These are phyloP conservation scores for Dicaeum eximium DNA, from an alignment of 2,113 vertebrate species.

Conservation along the genomic window DNA sequence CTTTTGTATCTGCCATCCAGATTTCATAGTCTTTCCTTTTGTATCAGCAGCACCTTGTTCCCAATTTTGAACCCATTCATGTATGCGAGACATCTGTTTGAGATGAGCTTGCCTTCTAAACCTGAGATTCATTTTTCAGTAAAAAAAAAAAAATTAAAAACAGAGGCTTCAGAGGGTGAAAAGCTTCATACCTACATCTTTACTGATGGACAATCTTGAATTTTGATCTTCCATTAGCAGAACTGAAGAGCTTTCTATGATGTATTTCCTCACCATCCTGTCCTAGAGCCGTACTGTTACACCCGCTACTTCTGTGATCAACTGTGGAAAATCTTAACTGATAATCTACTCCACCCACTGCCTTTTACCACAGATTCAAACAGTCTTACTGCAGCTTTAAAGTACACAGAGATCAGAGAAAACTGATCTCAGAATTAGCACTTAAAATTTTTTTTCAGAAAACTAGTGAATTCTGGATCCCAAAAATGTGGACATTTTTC, in stretches of 20 bases:
- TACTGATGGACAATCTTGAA: background rate
- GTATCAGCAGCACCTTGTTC: background rate
- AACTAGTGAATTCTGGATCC: background rate
- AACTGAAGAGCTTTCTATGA: background rate
- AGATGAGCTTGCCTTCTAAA: background rate
- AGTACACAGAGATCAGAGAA: background rate
- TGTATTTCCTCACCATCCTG: background rate
- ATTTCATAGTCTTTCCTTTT: background rate
- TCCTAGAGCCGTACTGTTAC: background rate
- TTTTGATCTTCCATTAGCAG: background rate
- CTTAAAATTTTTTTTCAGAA: too few species aligned
- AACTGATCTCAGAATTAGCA: background rate
- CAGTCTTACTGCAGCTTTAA: background rate
- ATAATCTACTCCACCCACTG: background rate
- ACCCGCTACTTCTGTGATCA: background rate
- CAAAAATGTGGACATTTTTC: background rate
- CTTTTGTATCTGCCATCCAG: background rate
- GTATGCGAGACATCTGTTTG: background rate
- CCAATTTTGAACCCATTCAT: background rate
- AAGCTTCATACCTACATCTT: background rate
- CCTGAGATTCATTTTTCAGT: background rate
- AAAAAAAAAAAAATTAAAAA: background rate
- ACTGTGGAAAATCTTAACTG: background rate
- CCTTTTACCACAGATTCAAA: background rate
- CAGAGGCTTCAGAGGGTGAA: background rate